Evolutionary conservation across 1,140 invertebrate species (phyloP), one percentile per base, ranked within the genome.

Genomic region (Apis laboriosa): DNA sequence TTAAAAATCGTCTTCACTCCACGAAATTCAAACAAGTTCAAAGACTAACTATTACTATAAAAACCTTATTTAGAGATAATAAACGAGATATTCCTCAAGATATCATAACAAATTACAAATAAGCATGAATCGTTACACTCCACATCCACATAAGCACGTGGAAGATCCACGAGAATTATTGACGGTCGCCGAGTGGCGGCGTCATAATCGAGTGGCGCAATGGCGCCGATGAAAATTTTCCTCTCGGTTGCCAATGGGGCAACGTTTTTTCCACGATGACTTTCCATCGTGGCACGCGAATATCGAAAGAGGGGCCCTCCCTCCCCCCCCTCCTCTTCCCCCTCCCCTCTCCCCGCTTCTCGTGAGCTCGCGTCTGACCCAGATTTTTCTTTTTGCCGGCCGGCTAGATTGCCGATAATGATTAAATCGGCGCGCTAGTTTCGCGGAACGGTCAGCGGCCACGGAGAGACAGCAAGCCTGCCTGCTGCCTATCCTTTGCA

Each of bases 371-470:
- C 64, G 64, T 76, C 80, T 79, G 84, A 85, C 84, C 84, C 70
- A 85, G 84, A 83, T 85, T 85, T 83, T 85, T 85, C 84, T 85
- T 85, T 83, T 78, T 83, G 80, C 83, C 70, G 61, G 67, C 74
- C 63, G 70, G 84, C 76, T 85, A 85, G 84, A 85, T 85, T 83
- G 80, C 81, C 84, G 84, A 85, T 85, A 85, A 85, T 85, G 84
- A 85, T 85, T 85, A 83, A 83, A 85, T 85, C 74, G 75, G 63
- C 84, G 81, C 80, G 75, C 84, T 74, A 83, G 84, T 85, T 85
- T 85, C 81, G 81, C 68, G 61, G 84, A 85, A 85, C 80, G 68
- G 80, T 77, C 80, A 71, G 80, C 83, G 43, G 80, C 58, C 64
- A 77, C 70, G 53, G 58, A 53, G 79, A 83, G 63, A 81, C 78